Percentiles rank a stretch among this genome's conserved stretches.
Evolutionary conservation across 2,113 vertebrate species (phyloP).

Genomic region (Ondatra zibethicus): DNA sequence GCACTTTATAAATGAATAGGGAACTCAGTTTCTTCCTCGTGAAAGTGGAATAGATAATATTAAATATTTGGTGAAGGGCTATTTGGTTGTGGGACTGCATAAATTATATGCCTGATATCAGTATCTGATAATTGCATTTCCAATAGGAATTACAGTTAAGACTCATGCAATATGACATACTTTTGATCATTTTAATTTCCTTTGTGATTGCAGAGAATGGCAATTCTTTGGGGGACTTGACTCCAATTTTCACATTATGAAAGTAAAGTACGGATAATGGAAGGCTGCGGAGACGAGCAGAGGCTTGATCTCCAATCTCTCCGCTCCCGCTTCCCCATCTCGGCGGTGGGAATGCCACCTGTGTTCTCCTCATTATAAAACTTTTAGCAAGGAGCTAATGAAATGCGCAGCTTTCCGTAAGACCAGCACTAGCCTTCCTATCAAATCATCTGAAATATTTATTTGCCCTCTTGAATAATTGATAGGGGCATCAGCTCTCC

Average conservation of each 20-base stretch:
- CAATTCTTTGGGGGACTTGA: slow-evolving; percentile 80
- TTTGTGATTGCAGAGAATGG: slow-evolving; percentile 78
- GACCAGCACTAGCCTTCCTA: slow-evolving; percentile 89
- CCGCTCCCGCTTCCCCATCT: slow-evolving; percentile 72
- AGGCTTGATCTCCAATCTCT: slow-evolving; percentile 72
- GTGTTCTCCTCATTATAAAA: slow-evolving; percentile 90
- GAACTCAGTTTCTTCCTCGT: slow-evolving; percentile 74
- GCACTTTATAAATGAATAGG: slow-evolving; percentile 68
- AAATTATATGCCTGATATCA: slow-evolving; percentile 75
- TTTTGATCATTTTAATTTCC: slow-evolving; percentile 83
- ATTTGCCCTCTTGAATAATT: slow-evolving; percentile 95
- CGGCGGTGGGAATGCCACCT: slow-evolving; percentile 79
- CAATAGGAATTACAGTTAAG: slow-evolving; percentile 83
- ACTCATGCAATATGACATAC: slow-evolving; percentile 78
- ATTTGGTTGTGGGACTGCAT: slow-evolving; percentile 78
- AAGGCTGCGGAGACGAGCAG: slow-evolving; percentile 42
- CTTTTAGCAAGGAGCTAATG: slow-evolving; percentile 91
- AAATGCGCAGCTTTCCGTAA: slow-evolving; percentile 92
- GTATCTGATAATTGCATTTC: slow-evolving; percentile 81
- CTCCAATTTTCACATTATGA: slow-evolving; percentile 76
- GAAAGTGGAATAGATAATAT: slow-evolving; percentile 76
- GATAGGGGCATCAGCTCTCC: slow-evolving; percentile 94
- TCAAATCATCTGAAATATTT: slow-evolving; percentile 94
- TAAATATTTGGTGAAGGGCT: slow-evolving; percentile 80
- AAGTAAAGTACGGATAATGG: slow-evolving; percentile 72